These are phyloP conservation scores for Watsonalla binaria DNA, from an alignment of 2,888 invertebrate genomes.

Conservation along the genomic window DNA sequence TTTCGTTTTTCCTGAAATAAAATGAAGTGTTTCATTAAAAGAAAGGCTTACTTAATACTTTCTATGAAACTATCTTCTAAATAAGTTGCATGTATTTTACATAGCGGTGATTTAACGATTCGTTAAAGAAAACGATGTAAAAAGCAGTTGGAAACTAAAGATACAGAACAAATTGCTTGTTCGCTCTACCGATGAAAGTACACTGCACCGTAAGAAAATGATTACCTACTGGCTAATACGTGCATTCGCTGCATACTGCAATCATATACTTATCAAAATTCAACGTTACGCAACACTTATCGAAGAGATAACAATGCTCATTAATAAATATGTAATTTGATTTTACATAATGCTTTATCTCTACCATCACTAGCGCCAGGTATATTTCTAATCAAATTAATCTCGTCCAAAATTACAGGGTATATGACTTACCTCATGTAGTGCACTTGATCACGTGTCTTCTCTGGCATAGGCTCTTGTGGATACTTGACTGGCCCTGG, in stretches of 20 bases:
- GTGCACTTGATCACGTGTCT: constrained; percentile 31
- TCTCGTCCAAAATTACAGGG: background rate
- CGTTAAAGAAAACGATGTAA: constrained; percentile 51
- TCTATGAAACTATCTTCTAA: background rate
- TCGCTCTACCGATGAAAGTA: constrained; percentile 56
- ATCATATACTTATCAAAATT: constrained; percentile 23
- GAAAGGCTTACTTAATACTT: background rate
- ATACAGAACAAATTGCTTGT: constrained; percentile 56
- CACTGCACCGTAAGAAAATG: constrained; percentile 45
- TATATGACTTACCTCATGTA: constrained; percentile 33
- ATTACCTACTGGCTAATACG: constrained; percentile 27
- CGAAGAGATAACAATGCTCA: background rate
- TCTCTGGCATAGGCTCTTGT: constrained; percentile 28
- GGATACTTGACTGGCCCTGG: constrained; percentile 37
- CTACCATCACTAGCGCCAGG: background rate
- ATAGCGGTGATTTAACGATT: constrained; percentile 35
- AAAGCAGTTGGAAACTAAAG: constrained; percentile 42
- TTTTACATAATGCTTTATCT: too few relatives aligned
- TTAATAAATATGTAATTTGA: background rate
- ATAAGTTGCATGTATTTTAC: background rate
- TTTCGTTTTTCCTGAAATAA: constrained; percentile 52
- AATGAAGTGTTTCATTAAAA: constrained; percentile 10
- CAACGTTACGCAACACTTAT: constrained; percentile 4
- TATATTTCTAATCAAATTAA: constrained; percentile 2
- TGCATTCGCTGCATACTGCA: constrained; percentile 29